Conservation (phyloP, 2,113 vertebrate genomes). For the Alces alces region DNA sequence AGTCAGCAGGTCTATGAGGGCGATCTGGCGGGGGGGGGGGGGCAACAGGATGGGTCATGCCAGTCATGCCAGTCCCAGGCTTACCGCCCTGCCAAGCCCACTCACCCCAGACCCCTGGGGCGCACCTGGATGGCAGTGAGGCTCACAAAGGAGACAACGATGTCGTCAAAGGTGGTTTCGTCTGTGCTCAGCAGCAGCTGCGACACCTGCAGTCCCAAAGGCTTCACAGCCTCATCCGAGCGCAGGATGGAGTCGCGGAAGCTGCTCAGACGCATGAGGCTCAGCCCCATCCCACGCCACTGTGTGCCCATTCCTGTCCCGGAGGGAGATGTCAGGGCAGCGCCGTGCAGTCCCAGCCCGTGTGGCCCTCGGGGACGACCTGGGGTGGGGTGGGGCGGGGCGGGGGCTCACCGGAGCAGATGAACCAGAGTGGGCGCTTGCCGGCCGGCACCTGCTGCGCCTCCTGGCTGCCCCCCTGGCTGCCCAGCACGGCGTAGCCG, state of each 20-base stretch:
- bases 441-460: slow-evolving; percentile 82
- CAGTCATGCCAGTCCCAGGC: background rate
- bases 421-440: slow-evolving; percentile 90
- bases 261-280: slow-evolving; percentile 88
- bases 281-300: slow-evolving; percentile 93
- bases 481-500: slow-evolving; percentile 87
- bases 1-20: slow-evolving; percentile 91
- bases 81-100: background rate
- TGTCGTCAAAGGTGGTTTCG: slow-evolving; percentile 90
- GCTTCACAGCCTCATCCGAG: slow-evolving; percentile 86
- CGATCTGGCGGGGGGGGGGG: slow-evolving; percentile 82
- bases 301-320: slow-evolving; percentile 94
- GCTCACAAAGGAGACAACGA: slow-evolving; percentile 88
- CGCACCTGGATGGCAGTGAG: slow-evolving; percentile 95
- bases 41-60: accelerated
- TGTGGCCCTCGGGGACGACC: background rate
- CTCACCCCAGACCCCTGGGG: accelerated
- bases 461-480: slow-evolving; percentile 78
- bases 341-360: accelerated
- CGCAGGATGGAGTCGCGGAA: slow-evolving; percentile 90
- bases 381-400: background rate
- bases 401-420: slow-evolving; percentile 90
- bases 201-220: slow-evolving; percentile 88
- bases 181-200: slow-evolving; percentile 86
- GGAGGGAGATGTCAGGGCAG: background rate